phyloP scores from a whole-genome alignment of 2,797 vertebrate species.

The Myotis myotis region DNA sequence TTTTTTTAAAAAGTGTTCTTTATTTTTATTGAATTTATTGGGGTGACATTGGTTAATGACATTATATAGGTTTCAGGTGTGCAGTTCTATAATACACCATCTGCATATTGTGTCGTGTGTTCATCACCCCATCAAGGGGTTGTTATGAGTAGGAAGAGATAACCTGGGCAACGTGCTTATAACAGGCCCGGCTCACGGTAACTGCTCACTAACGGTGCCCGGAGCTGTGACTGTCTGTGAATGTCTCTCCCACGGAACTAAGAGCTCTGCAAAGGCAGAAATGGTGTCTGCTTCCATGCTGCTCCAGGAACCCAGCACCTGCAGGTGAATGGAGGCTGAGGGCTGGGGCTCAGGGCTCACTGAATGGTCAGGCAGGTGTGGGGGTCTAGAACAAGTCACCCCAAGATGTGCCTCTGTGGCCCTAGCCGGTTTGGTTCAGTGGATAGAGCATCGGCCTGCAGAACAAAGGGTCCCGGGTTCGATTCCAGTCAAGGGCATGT shows the following conservation, averaged over 20 bases:
- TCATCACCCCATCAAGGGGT: not conserved
- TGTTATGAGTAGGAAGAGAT: not conserved
- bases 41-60: not conserved
- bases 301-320: not conserved
- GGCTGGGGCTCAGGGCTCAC: not conserved
- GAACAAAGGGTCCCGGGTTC: no score
- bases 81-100: not conserved
- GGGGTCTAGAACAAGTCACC: not conserved
- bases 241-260: not conserved
- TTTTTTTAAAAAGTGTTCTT: not conserved
- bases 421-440: no score
- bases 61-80: not conserved
- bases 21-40: not conserved
- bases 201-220: accelerated
- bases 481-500: no score
- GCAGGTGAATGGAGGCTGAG: accelerated
- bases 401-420: not conserved
- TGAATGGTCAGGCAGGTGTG: not conserved
- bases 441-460: no score
- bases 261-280: not conserved
- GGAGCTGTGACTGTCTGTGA: accelerated
- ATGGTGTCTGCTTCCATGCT: not conserved
- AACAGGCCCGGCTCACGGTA: accelerated
- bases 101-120: not conserved
- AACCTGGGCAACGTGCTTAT: no score